Percentiles rank a stretch among this genome's conserved stretches.
phyloP scores from a whole-genome alignment of 2,797 vertebrate genomes.

The Acanthis flammea region DNA sequence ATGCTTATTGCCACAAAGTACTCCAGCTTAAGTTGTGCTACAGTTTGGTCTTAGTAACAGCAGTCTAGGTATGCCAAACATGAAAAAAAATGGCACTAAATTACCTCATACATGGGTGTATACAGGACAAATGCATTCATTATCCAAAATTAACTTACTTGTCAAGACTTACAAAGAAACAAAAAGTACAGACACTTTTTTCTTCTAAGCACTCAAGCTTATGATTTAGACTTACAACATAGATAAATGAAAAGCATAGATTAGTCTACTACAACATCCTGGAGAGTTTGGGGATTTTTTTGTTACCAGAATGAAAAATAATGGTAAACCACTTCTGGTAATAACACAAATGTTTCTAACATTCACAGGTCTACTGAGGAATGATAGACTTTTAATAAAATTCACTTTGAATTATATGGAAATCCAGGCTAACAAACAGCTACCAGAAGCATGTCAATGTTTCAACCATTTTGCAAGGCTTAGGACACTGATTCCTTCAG shows the following conservation, averaged over 20 bases:
- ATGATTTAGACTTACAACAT: not conserved
- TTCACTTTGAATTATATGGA: not conserved
- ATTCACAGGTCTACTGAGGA: not conserved
- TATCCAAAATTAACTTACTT: not conserved
- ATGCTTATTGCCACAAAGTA: not conserved
- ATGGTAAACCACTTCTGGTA: not conserved
- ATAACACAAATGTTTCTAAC: not conserved
- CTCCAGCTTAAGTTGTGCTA: not conserved
- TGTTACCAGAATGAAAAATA: not conserved
- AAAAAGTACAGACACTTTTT: not conserved
- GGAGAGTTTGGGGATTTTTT: fast-evolving
- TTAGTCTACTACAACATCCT: not conserved
- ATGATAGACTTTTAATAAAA: not conserved
- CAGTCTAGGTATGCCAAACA: not conserved
- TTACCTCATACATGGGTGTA: not conserved
- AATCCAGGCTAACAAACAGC: not conserved
- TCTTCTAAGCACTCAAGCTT: not conserved
- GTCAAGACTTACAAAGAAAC: not conserved
- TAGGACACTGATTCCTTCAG: not conserved
- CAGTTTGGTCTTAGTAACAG: not conserved
- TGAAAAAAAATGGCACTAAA: not conserved
- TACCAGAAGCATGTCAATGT: not conserved
- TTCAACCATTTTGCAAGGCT: not conserved
- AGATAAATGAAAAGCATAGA: not conserved
- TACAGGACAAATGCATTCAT: not conserved